Conservation (phyloP, 2,888 invertebrate species). For the Prosopocoilus inquinatus region DNA sequence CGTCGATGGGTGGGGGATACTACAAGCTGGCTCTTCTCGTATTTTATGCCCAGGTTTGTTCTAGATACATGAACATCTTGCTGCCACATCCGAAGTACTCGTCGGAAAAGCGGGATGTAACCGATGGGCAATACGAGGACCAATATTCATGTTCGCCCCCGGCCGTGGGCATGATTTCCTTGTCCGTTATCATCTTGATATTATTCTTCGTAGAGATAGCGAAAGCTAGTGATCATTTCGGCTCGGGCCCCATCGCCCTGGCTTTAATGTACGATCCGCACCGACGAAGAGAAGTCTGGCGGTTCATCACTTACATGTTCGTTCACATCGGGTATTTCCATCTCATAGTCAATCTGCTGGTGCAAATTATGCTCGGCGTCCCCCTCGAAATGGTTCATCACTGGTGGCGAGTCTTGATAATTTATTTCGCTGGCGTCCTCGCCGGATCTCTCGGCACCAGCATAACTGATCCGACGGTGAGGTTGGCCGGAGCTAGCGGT, state of each 20-base stretch:
- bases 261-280: constrained; percentile 87
- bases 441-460: constrained; percentile 85
- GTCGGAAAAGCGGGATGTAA: constrained; percentile 3
- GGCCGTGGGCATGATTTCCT: constrained; percentile 84
- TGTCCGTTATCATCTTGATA: constrained; percentile 84
- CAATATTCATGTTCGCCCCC: constrained; percentile 89
- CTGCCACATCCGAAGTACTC: constrained; percentile 5
- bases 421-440: constrained; percentile 80
- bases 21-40: too few species aligned
- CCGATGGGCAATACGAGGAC: constrained; percentile 17
- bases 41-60: neutral
- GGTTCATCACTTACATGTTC: constrained; percentile 93
- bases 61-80: constrained; percentile 15
- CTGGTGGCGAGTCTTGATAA: constrained; percentile 86
- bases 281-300: constrained; percentile 84
- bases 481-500: constrained; percentile 90
- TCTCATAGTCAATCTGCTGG: constrained; percentile 83
- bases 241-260: constrained; percentile 73
- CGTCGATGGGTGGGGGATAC: too few species aligned
- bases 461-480: constrained; percentile 74
- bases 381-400: constrained; percentile 96
- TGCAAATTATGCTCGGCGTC: constrained; percentile 89
- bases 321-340: constrained; percentile 93
- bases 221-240: constrained; percentile 29
- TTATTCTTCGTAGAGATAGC: constrained; percentile 55